Percentiles rank a stretch among this genome's conserved stretches.
These are phyloP conservation scores for Gracilinanus agilis DNA, from an alignment of 2,113 vertebrate genomes.

Conservation along the genomic window DNA sequence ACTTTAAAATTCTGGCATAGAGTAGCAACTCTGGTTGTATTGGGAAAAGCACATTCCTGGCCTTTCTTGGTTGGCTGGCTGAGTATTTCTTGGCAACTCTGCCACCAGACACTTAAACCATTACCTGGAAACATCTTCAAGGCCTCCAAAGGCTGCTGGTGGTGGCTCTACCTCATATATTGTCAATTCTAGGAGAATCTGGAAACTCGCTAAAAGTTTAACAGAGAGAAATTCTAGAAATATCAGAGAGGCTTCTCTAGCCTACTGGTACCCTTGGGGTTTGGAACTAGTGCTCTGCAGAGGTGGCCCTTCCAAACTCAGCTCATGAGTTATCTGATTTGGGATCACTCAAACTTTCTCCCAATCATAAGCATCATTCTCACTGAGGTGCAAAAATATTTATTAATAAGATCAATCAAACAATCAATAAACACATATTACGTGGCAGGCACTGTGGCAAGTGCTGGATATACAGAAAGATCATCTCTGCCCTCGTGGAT, in stretches of 20 bases:
- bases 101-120: not conserved
- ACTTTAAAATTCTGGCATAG: conserved; percentile 35
- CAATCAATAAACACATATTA: not conserved
- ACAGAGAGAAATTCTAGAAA: not conserved
- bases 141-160: not conserved
- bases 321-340: not conserved
- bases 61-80: not conserved
- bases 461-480: not conserved
- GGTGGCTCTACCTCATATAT: not conserved
- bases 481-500: not conserved
- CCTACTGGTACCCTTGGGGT: not conserved
- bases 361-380: not conserved
- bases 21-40: not conserved
- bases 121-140: not conserved
- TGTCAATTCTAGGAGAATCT: not conserved
- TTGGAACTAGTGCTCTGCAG: not conserved
- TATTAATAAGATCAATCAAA: not conserved
- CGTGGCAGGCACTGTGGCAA: not conserved
- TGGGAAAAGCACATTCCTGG: conserved; percentile 2
- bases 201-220: not conserved
- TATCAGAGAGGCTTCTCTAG: not conserved
- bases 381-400: not conserved
- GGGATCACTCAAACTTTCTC: not conserved
- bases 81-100: not conserved
- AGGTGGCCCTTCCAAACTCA: not conserved